phyloP scores from a whole-genome alignment of 1,140 invertebrate genomes.

The Octopus sinensis region DNA sequence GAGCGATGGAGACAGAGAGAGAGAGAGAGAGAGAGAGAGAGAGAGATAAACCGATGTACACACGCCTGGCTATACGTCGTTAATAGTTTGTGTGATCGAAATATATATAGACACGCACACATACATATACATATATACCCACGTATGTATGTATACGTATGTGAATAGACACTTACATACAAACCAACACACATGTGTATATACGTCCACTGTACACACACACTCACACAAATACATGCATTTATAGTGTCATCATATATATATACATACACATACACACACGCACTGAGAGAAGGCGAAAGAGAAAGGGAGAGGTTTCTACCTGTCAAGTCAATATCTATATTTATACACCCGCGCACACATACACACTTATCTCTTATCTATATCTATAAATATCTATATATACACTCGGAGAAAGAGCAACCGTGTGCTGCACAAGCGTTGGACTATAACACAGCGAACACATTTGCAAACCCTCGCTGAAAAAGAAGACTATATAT shows the following conservation, averaged over 20 bases:
- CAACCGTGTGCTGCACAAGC: too few relatives aligned
- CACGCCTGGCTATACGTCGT: background rate
- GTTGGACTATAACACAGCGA: too few relatives aligned
- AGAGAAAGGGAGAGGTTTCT: too few relatives aligned
- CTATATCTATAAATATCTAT: too few relatives aligned
- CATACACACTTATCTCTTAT: too few relatives aligned
- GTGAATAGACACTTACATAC: background rate
- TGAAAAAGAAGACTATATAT: too few relatives aligned
- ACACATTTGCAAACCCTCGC: too few relatives aligned
- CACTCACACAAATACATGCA: background rate
- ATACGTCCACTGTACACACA: background rate
- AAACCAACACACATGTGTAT: background rate
- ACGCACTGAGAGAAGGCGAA: too few relatives aligned
- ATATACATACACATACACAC: background rate
- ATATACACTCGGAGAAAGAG: too few relatives aligned
- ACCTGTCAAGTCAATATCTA: too few relatives aligned
- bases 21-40: accelerated
- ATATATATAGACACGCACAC: background rate
- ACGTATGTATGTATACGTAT: background rate
- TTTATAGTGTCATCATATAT: background rate
- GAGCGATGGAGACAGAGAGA: background rate
- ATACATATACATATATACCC: background rate
- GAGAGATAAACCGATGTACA: background rate
- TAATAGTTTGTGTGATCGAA: background rate
- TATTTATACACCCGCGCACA: too few relatives aligned